Conservation (phyloP, 64 coral and sea anemone genomes). For the Porites lutea region DNA sequence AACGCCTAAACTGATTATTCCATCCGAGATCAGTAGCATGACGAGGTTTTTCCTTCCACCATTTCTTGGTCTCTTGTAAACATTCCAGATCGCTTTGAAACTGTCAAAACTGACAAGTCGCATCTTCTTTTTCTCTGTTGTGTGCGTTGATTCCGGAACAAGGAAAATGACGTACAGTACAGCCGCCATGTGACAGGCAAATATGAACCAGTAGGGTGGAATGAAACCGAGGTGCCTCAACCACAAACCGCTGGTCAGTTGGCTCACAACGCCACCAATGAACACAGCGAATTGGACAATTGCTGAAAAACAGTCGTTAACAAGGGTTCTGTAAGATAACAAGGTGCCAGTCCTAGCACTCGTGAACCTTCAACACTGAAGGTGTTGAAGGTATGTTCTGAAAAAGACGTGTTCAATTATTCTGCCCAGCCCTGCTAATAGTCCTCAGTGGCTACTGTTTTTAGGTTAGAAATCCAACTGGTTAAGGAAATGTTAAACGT, state of each 20-base stretch:
- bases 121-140: conserved; percentile 5
- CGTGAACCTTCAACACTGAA: too few relatives aligned
- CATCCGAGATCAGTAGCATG: conserved; percentile 67
- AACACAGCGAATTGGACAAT: conserved; percentile 85
- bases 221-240: conserved; percentile 86
- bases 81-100: conserved; percentile 79
- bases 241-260: conserved; percentile 87
- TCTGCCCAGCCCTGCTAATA: too few relatives aligned
- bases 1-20: conserved; percentile 73
- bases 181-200: conserved; percentile 67
- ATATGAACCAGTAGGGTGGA: conserved; percentile 93
- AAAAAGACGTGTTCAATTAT: too few relatives aligned
- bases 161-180: conserved; percentile 79
- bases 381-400: too few relatives aligned
- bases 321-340: neutral
- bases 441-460: too few relatives aligned
- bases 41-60: conserved; percentile 69
- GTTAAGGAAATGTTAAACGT: too few relatives aligned
- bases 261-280: conserved; percentile 88
- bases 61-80: conserved; percentile 75
- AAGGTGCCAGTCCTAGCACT: neutral
- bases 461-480: too few relatives aligned
- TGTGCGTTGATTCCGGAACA: conserved; percentile 76
- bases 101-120: conserved; percentile 82
- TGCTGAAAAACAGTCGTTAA: conserved; percentile 44